Conservation (phyloP, 2,797 vertebrate species). For the Anisognathus igniventris region DNA sequence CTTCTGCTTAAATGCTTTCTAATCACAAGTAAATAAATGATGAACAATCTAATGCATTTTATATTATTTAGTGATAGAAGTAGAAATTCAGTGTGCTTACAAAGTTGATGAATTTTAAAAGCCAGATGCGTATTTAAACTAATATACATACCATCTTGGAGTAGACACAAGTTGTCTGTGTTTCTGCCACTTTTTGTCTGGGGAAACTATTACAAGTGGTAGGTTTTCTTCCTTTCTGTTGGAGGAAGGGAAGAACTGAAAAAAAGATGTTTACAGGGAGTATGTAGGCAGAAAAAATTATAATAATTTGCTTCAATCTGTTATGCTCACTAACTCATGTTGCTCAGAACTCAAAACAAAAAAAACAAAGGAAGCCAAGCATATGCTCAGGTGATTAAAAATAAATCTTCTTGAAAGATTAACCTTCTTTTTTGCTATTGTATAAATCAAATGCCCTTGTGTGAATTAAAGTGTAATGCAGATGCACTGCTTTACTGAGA, state of each 20-base stretch:
- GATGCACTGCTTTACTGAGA: background rate
- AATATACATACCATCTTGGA: background rate
- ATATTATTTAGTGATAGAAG: background rate
- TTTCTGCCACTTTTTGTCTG: background rate
- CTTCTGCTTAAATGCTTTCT: background rate
- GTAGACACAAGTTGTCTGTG: background rate
- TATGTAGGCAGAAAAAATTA: background rate
- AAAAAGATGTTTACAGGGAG: background rate
- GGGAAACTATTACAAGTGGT: background rate
- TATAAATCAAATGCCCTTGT: background rate
- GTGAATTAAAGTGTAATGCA: background rate
- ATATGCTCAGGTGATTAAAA: background rate
- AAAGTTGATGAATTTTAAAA: background rate
- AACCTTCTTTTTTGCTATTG: background rate
- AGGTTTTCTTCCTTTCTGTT: background rate
- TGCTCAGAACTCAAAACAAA: background rate
- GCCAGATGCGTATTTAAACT: background rate
- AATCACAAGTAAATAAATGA: background rate
- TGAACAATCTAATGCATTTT: background rate
- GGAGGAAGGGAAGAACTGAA: background rate
- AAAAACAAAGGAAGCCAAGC: background rate
- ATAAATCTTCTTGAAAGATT: background rate
- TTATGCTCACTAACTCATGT: background rate
- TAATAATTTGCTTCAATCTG: background rate
- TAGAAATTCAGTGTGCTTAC: background rate